Evolutionary conservation across 1,140 invertebrate genomes (phyloP), one percentile per base, ranked within the genome.

Genomic region (Bradysia coprophila): DNA sequence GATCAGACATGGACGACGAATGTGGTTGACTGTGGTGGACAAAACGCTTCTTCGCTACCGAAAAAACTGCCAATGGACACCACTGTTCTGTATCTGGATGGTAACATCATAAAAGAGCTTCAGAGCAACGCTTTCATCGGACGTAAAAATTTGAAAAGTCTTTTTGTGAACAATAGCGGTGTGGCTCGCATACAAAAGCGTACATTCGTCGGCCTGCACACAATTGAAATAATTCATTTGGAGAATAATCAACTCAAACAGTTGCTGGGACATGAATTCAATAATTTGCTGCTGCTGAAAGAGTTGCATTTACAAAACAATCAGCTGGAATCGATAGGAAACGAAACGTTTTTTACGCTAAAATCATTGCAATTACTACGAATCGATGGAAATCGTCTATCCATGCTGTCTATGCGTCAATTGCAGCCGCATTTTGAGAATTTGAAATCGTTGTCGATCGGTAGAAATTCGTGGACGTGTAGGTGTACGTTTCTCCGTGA

Each of bases 251-350:
- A 73, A 50, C 69, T 93, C 40, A 71, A 62, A 45, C 65, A 73
- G 36, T 62, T 93, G 18, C 72, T 77, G 43, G 84, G 86, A 1
- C 79, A 73, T 53, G 86, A 91, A 57, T 91, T 93, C 62, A 80
- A 81, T 43, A 75, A 80, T 48, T 63, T 92, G 43, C 68, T 68
- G 1, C 73, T 82, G 46, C 64, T 93, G 44, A 75, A 77, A 48
- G 84, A 90, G 60, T 66, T 93, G 4, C 88, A 88, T 60, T 63
- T 93, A 41, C 83, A 90, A 49, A 82, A 86, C 58, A 93, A 93
- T 64, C 56, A 71, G 46, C 76, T 93, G 43, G 62, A 68, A 23
- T 71, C 68, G 48, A 82, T 93, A 48, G 74, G 72, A 34, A 90
- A 91, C 54, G 63, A 69, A 47, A 90, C 85, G 38, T 81, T 93